Conservation (phyloP, 2,888 invertebrate genomes). For the Macrosoma leucophasiata region DNA sequence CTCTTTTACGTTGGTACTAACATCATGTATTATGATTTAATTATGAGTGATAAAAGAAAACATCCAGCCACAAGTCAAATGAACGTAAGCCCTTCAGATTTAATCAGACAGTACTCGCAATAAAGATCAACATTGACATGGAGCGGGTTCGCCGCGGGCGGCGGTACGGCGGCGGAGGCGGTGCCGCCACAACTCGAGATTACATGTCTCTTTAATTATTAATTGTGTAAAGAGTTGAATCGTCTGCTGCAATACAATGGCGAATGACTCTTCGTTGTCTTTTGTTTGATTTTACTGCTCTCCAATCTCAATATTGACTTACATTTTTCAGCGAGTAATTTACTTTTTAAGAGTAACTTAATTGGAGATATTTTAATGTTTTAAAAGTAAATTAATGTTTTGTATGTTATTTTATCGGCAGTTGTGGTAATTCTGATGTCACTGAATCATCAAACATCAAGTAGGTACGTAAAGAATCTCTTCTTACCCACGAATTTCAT, state of each 20-base stretch:
- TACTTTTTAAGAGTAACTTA: too few relatives aligned
- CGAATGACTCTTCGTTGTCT: constrained; percentile 41
- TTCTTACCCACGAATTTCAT: too few relatives aligned
- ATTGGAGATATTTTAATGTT: too few relatives aligned
- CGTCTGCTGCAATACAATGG: constrained; percentile 20
- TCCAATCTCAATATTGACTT: constrained; percentile 43
- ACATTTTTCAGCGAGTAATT: constrained; percentile 23
- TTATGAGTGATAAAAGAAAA: constrained; percentile 49
- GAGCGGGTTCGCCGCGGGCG: constrained; percentile 34
- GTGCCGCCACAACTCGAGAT: constrained; percentile 44
- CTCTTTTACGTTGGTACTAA: too few relatives aligned
- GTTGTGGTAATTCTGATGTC: too few relatives aligned
- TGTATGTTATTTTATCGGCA: too few relatives aligned
- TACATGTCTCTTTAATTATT: constrained; percentile 62
- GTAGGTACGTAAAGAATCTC: too few relatives aligned
- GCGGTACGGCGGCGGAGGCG: constrained; percentile 23
- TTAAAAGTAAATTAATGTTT: too few relatives aligned
- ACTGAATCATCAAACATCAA: too few relatives aligned
- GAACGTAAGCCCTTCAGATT: constrained; percentile 39
- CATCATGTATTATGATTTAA: constrained; percentile 46
- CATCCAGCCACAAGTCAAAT: constrained; percentile 37
- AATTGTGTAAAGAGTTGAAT: constrained; percentile 65
- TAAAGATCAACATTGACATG: constrained; percentile 56
- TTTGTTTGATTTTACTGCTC: constrained; percentile 42
- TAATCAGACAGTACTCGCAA: constrained; percentile 49